Conservation (phyloP, 53 echinoderm and acorn worm genomes). For the Holothuria leucospilota region DNA sequence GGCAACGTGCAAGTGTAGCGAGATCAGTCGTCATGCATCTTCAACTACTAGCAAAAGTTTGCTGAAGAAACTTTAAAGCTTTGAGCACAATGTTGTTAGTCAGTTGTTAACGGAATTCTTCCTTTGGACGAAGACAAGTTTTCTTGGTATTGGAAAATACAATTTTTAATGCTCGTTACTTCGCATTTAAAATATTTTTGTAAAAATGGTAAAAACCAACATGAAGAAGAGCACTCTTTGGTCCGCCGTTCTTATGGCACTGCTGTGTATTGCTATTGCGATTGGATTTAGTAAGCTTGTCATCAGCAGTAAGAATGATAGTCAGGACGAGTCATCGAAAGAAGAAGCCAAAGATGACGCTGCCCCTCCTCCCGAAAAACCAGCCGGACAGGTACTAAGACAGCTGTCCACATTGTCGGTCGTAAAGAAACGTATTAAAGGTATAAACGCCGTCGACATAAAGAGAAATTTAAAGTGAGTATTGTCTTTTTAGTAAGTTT, state of each 20-base stretch:
- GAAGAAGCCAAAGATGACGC: no score
- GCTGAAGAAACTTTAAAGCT: no score
- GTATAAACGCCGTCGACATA: not conserved
- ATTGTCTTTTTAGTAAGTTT: not conserved
- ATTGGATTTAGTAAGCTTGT: slow-evolving; percentile 24
- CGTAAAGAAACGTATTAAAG: slow-evolving; percentile 12
- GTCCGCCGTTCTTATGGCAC: not conserved
- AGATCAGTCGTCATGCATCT: no score
- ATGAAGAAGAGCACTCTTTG: slow-evolving; percentile 11
- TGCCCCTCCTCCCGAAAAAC: not conserved
- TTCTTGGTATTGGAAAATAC: no score
- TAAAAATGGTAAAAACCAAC: not conserved
- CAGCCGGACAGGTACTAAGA: not conserved
- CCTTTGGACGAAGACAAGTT: no score
- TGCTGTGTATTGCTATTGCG: slow-evolving; percentile 12
- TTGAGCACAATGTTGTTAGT: no score
- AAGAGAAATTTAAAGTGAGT: slow-evolving; percentile 35
- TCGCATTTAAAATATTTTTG: no score
- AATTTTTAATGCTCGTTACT: no score
- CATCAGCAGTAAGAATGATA: not conserved
- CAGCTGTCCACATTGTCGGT: slow-evolving; percentile 3
- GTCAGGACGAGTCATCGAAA: no score
- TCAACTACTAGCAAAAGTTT: no score
- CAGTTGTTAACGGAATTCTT: no score
- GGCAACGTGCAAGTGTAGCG: no score